Conservation (phyloP, 2,888 invertebrate genomes). For the Caenorhabditis zanzibari region DNA sequence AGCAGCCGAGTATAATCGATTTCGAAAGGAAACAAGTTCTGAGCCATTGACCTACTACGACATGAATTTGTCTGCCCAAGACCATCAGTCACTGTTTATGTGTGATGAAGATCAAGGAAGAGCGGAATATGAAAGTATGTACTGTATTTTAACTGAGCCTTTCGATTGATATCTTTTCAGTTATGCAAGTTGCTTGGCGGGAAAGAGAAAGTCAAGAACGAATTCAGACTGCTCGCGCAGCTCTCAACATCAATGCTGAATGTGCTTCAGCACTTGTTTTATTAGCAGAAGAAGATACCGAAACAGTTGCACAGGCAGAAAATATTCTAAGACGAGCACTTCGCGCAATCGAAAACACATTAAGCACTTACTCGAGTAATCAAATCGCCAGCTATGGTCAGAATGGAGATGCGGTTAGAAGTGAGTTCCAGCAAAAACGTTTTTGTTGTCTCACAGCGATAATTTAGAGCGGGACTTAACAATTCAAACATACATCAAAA, state of each 20-base stretch:
- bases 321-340: constrained; percentile 88
- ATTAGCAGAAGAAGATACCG: constrained; percentile 96
- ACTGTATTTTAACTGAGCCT: neutral
- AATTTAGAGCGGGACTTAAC: constrained; percentile 91
- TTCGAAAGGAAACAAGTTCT: constrained; percentile 89
- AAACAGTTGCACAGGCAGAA: constrained; percentile 89
- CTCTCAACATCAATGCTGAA: constrained; percentile 86
- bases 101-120: constrained; percentile 93
- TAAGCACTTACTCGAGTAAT: constrained; percentile 46
- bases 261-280: constrained; percentile 96
- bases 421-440: constrained; percentile 6
- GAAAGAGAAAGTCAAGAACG: constrained; percentile 94
- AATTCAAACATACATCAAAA: constrained; percentile 94
- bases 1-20: constrained; percentile 97
- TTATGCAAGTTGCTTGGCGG: constrained; percentile 91
- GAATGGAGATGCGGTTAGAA: constrained; percentile 50
- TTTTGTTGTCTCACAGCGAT: neutral
- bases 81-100: constrained; percentile 97
- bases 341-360: constrained; percentile 89
- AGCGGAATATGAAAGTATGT: constrained; percentile 90
- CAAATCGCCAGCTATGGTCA: constrained; percentile 48
- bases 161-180: constrained; percentile 65
- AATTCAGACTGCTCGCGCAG: constrained; percentile 93
- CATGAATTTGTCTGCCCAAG: constrained; percentile 98
- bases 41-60: constrained; percentile 98